A percentile compares a stretch with the other conserved stretches of the same genome.
Evolutionary conservation across 2,113 vertebrate species (phyloP).

Genomic region (Prunella himalayana): DNA sequence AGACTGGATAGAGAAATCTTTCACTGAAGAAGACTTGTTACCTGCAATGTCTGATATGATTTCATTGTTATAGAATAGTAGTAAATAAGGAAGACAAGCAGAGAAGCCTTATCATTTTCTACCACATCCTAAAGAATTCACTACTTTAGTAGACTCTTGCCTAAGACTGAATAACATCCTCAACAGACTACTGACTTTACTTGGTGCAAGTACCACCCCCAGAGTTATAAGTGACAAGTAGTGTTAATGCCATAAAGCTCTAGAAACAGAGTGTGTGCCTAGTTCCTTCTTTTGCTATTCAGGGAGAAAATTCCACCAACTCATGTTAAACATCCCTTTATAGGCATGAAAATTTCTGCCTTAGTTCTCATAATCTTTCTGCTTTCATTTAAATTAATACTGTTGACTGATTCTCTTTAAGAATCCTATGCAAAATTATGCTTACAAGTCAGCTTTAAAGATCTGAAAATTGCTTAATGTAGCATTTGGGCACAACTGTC

Average conservation of each 20-base stretch:
- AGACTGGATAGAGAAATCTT: neutral
- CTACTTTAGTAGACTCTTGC: neutral
- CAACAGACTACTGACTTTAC: neutral
- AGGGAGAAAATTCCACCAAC: neutral
- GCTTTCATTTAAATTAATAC: constrained; percentile 36
- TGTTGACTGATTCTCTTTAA: neutral
- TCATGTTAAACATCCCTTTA: neutral
- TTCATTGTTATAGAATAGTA: neutral
- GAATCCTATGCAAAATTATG: neutral
- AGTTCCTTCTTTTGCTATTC: neutral
- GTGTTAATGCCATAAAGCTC: neutral
- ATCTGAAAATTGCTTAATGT: constrained; percentile 39
- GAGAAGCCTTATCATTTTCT: neutral
- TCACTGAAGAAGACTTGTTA: neutral
- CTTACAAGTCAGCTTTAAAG: neutral
- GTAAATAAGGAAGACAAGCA: neutral
- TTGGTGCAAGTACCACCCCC: neutral
- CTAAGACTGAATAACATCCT: neutral
- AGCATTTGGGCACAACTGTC: neutral
- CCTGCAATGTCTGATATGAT: neutral
- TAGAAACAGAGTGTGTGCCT: neutral
- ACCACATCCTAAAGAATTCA: neutral
- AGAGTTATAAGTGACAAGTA: neutral
- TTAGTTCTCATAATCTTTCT: neutral
- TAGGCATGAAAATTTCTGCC: neutral